Evolutionary conservation across 1,140 invertebrate species (phyloP), one percentile per base, ranked within the genome.

Genomic region (Wiebesia pumilae): DNA sequence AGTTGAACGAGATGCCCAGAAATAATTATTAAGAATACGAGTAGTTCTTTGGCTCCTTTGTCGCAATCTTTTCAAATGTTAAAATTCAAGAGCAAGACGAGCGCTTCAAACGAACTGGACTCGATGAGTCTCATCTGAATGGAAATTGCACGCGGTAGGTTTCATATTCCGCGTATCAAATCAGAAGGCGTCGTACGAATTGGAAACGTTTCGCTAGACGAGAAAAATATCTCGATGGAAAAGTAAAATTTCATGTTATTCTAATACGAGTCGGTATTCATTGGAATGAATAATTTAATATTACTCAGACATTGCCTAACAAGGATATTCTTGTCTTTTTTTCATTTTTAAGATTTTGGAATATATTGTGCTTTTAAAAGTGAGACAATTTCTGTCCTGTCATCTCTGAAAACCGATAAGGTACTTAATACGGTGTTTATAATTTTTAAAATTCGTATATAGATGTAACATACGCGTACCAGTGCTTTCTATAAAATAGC

Each of bases 101-200:
- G 71, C 65, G 21, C 40, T n/a, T 47, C 1, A 78, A 51, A 47
- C 75, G n/a, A 78, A 9, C 54, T 21, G 71, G 71, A 40, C 79
- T 9, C 86, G 86, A 85, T 83, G 62, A 87, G 84, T 82, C 84
- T 88, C 81, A 80, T 87, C 79, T 51, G 81, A 86, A 88, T 88
- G 87, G 84, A 86, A 65, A 88, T 86, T 78, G 81, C 43, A 21
- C 24, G 43, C 67, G n/a, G 19, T 10, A 30, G 67, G 77, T 85
- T 87, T 87, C 86, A 85, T 83, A 83, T 87, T 83, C 81, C 62
- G 27, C n/a, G 83, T 58, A 73, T 67, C 43, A 30, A 62, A 12
- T 27, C 54, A 38, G 51, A 84, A 51, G 54, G 71, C 35, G 71
- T 40, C 71, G 51, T 81, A 84, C 86, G 79, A 87, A 81, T 88